Percentiles rank a stretch among this genome's conserved stretches.
Evolutionary conservation across 2,888 invertebrate species (phyloP).

Genomic region (Chrysolina haemoptera): DNA sequence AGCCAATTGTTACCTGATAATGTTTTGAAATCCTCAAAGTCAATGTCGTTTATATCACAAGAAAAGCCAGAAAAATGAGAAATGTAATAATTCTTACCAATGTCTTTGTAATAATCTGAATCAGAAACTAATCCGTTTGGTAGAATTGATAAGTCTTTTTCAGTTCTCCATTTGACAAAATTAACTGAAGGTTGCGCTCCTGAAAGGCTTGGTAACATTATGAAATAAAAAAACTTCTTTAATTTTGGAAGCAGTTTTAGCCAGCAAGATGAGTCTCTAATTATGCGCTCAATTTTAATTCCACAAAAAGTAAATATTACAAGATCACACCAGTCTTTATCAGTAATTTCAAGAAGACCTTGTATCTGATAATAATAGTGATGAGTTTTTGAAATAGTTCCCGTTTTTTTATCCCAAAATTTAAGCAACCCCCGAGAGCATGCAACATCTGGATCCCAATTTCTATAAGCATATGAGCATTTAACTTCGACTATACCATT

Average conservation of each 20-base stretch:
- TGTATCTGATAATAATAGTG: slow-evolving; percentile 34
- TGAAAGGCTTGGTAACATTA: slow-evolving; percentile 18
- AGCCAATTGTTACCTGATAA: slow-evolving; percentile 19
- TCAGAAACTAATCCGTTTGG: slow-evolving; percentile 20
- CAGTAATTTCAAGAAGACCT: slow-evolving; percentile 33
- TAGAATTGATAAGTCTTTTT: slow-evolving; percentile 19
- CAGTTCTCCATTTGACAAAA: slow-evolving; percentile 15
- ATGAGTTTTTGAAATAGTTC: slow-evolving; percentile 12
- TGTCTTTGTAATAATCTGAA: slow-evolving; percentile 16
- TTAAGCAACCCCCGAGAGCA: slow-evolving; percentile 3
- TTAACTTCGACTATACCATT: slow-evolving; percentile 38
- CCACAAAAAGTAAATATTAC: slow-evolving; percentile 30
- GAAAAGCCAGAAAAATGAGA: background rate
- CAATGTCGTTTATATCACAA: slow-evolving; percentile 19
- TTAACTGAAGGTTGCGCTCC: background rate
- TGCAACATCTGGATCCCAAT: slow-evolving; percentile 23
- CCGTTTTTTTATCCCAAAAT: slow-evolving; percentile 23
- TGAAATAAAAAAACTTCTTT: slow-evolving; percentile 8
- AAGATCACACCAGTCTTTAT: slow-evolving; percentile 31
- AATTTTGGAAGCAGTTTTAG: slow-evolving; percentile 10
- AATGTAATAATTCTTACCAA: slow-evolving; percentile 24
- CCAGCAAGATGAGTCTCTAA: slow-evolving; percentile 5
- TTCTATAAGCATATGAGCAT: slow-evolving; percentile 29
- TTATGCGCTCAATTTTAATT: slow-evolving; percentile 24
- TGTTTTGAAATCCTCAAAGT: slow-evolving; percentile 12